Percentiles rank a stretch among this genome's conserved stretches.
Evolutionary conservation across 1,140 invertebrate species (phyloP).

Genomic region (Neodiprion lecontei): DNA sequence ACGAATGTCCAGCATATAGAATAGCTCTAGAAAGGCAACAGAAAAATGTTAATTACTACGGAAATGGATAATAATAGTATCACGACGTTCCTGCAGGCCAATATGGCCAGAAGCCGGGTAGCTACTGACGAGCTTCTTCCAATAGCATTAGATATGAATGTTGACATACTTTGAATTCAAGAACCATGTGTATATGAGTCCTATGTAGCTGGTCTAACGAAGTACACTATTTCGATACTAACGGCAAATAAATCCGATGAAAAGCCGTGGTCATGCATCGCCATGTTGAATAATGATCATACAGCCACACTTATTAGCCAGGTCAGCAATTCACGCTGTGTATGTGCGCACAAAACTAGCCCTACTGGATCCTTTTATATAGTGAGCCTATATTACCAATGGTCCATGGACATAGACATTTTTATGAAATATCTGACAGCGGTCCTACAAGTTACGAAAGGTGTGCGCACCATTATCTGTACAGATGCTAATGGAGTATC

Average conservation of each 20-base stretch:
- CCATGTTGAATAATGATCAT: too few relatives aligned
- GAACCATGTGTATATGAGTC: not conserved
- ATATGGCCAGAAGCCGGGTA: not conserved
- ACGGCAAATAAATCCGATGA: too few relatives aligned
- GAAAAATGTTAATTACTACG: not conserved
- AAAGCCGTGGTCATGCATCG: too few relatives aligned
- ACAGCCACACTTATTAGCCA: too few relatives aligned
- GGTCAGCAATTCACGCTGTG: too few relatives aligned
- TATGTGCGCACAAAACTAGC: too few relatives aligned
- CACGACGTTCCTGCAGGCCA: not conserved
- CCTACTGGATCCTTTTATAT: too few relatives aligned
- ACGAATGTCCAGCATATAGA: constrained; percentile 7
- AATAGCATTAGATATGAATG: not conserved
- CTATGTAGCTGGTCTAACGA: not conserved
- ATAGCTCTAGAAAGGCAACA: not conserved
- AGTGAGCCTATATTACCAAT: too few relatives aligned
- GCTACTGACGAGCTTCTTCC: not conserved
- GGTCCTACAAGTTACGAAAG: too few relatives aligned
- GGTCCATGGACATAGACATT: too few relatives aligned
- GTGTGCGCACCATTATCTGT: not conserved
- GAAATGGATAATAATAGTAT: not conserved
- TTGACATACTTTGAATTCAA: not conserved
- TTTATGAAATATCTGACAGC: too few relatives aligned
- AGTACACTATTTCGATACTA: not conserved
- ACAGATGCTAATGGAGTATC: not conserved